Evolutionary conservation across 1,140 invertebrate species (phyloP), one percentile per base, ranked within the genome.

Genomic region (Nymphalis io): DNA sequence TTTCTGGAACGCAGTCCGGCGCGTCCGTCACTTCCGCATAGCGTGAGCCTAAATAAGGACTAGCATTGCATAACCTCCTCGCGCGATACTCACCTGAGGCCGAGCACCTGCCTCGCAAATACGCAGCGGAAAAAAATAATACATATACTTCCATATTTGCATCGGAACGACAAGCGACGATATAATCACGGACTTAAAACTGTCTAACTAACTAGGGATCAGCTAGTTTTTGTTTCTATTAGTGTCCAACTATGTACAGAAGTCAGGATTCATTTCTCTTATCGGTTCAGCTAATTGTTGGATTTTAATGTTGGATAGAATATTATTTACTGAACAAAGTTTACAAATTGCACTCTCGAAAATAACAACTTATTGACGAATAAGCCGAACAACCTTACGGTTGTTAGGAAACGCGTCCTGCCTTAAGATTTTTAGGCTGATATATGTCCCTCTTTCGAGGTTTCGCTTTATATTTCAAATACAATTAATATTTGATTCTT

Each of bases 11-110:
- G 12, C 53, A 27, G 51, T 15, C 33, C 16, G 38, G 15, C 48
- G 51, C 18, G 48, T 18, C 10, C 48, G 39, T 21, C 51, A 57
- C 33, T 66, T 66, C 63, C 63, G 63, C 63, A 66, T 66, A 58
- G 16, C 33, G 18, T 53, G 38, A 10, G 15, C 20, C 55, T 66
- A 66, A 58, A 66, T 59, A 66, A 66, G 63, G 63, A 40, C 63
- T 27, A 66, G 27, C 60, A 27, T 27, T 16, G 40, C 46, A 33
- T 46, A 20, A 53, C 60, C 23, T 42, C 58, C 58, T 20, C 33
- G 23, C 44, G 55, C 53, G 55, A 16, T 21, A 20, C 38, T 40
- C 63, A 58, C 63, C 63, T 66, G 53, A 40, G 12, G 4, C 13
- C 23, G 18, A 15, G 40, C 42, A 39, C 60, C 60, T 38, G 33